Conservation (phyloP, 2,888 invertebrate species). For the Tachystola acroxantha region DNA sequence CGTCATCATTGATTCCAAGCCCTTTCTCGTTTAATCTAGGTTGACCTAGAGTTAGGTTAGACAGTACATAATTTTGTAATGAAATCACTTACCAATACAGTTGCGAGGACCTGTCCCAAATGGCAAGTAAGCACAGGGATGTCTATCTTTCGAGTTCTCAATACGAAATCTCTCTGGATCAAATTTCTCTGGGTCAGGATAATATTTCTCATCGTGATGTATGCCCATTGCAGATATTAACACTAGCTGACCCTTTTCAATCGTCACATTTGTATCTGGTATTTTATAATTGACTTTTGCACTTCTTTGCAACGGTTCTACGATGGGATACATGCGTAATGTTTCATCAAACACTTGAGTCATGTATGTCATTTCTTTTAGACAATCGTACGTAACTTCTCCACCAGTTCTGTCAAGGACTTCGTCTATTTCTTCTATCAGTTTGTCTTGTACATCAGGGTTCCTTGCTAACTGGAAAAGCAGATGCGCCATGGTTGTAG, state of each 20-base stretch:
- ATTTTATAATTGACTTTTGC: conserved; percentile 39
- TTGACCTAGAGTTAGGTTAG: too few species aligned
- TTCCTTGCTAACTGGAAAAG: conserved; percentile 45
- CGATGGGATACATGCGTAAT: conserved; percentile 58
- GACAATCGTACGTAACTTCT: conserved; percentile 37
- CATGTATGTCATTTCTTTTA: conserved; percentile 45
- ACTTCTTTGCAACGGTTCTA: conserved; percentile 39
- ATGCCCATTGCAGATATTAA: conserved; percentile 34
- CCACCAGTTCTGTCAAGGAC: conserved; percentile 31
- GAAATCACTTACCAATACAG: conserved; percentile 16
- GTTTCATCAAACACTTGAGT: conserved; percentile 55
- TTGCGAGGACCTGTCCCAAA: conserved; percentile 22
- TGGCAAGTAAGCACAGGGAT: conserved; percentile 17
- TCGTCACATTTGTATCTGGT: conserved; percentile 32
- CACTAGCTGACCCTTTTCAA: conserved; percentile 31
- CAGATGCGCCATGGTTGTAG: conserved; percentile 41
- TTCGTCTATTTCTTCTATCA: conserved; percentile 37
- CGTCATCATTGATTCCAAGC: too few species aligned
- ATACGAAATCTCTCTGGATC: conserved; percentile 31
- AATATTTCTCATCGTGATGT: conserved; percentile 51
- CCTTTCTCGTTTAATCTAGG: too few species aligned
- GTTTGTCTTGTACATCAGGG: conserved; percentile 37
- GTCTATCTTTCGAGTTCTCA: conserved; percentile 17
- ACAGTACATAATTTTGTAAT: too few species aligned
- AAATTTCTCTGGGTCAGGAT: conserved; percentile 24